Evolutionary conservation across 2,113 vertebrate genomes (phyloP), one percentile per base, ranked within the genome.

Genomic region (Rhea americana): DNA sequence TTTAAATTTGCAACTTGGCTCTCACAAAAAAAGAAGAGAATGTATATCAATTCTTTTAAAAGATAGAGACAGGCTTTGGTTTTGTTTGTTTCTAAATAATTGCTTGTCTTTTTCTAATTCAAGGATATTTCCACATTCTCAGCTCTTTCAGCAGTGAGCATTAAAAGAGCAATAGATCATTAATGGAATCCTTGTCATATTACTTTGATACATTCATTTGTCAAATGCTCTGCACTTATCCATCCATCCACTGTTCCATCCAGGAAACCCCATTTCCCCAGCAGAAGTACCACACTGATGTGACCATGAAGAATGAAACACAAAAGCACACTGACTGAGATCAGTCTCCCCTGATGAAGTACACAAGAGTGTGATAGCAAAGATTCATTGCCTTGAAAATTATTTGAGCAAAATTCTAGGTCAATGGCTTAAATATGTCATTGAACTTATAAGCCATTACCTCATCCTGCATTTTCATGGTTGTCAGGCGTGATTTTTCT

Each of bases 401-500:
- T 35, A 13, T 28, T 66, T 73, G 45, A 61, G 48, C 41, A 65
- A 28, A 85, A 84, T 91, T 81, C 65, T 61, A 84, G 35, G 58
- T 41, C 43, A 82, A 62, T 94, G 28, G 28, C 72, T 76, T 79
- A 68, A 87, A 82, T 61, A 61, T 82, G 51, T 85, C 53, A n/a
- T 21, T 35, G 56, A 80, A 59, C 17, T 77, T 68, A 35, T 5
- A 15, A 83, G 67, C 67, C 58, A 32, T 97, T 98, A 99, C 99
- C 99, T 99, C 98, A 59, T 98, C 99, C 90, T 99, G 98, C 87
- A 99, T 97, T 67, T 96, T 98, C 94, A 97, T 82, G 70, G 97
- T 90, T 37, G 97, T 78, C 92, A 98, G 92, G 25, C 96, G 97
- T 35, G 97, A 97, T 79, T 98, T 99, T 51, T 99, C 99, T 65